These are phyloP conservation scores for Nymphalis io DNA, from an alignment of 1,140 invertebrate species.

Conservation along the genomic window DNA sequence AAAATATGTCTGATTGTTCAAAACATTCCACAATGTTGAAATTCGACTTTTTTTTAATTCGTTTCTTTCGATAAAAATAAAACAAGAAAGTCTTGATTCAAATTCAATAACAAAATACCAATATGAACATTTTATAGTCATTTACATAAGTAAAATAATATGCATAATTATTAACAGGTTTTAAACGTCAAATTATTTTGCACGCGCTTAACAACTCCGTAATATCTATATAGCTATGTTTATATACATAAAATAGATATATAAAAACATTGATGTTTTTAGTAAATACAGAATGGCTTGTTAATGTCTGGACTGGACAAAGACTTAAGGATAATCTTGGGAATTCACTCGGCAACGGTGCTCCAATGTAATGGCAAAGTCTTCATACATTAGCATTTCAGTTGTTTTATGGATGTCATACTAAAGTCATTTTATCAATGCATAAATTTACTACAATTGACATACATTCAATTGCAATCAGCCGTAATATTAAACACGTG, in stretches of 20 bases:
- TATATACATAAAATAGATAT: not conserved
- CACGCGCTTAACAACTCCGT: slow-evolving; percentile 3
- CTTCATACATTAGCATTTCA: too few species aligned
- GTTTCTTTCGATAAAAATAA: not conserved
- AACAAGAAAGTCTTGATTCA: slow-evolving; percentile 14
- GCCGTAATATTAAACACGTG: too few species aligned
- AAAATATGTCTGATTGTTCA: not conserved
- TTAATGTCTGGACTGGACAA: too few species aligned
- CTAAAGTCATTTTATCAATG: too few species aligned
- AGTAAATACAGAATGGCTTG: too few species aligned
- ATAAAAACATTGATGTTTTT: too few species aligned
- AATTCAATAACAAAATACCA: slow-evolving; percentile 20
- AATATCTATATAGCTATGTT: not conserved
- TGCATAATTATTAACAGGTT: slow-evolving; percentile 18
- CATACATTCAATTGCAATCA: too few species aligned
- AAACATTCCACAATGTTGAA: slow-evolving; percentile 7
- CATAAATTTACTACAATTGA: too few species aligned
- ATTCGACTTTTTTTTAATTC: not conserved
- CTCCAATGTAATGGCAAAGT: too few species aligned
- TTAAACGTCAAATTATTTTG: slow-evolving; percentile 4
- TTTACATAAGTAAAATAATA: slow-evolving; percentile 26
- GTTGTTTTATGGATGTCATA: too few species aligned
- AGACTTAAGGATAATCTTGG: too few species aligned
- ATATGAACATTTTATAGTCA: slow-evolving; percentile 14
- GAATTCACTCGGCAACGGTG: too few species aligned